phyloP scores from a whole-genome alignment of 2,888 invertebrate species.

The Drosophila incognita region DNA sequence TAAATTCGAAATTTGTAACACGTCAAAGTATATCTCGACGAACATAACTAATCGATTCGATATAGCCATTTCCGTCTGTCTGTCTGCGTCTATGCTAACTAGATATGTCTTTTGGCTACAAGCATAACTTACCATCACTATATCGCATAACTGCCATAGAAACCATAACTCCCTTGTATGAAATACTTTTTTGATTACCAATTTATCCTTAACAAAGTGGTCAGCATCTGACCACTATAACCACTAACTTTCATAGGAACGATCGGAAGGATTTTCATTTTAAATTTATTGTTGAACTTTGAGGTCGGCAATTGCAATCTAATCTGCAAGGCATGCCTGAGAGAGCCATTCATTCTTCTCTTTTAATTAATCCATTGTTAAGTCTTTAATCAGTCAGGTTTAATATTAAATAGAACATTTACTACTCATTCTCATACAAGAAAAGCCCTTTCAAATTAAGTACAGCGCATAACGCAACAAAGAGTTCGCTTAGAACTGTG shows the following conservation, averaged over 20 bases:
- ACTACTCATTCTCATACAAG: not conserved
- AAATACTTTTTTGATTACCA: not conserved
- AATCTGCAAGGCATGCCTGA: not conserved
- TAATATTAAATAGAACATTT: not conserved
- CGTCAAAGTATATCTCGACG: not conserved
- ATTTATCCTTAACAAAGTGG: not conserved
- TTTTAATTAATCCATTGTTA: not conserved
- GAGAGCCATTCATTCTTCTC: not conserved
- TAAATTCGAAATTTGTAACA: not conserved
- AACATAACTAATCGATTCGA: not conserved
- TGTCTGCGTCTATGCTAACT: not conserved
- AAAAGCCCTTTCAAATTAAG: not conserved
- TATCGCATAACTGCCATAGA: not conserved
- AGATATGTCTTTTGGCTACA: not conserved
- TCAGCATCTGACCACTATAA: not conserved
- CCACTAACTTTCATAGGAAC: not conserved
- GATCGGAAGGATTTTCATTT: not conserved
- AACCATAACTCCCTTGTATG: not conserved
- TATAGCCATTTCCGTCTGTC: not conserved
- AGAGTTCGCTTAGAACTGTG: slow-evolving; percentile 27
- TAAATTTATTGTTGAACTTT: not conserved
- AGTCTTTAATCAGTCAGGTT: not conserved
- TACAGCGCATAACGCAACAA: slow-evolving; percentile 14
- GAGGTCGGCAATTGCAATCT: not conserved
- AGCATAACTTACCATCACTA: not conserved